A percentile compares a stretch with the other conserved stretches of the same genome.
Conservation (phyloP, 2,888 invertebrate genomes). For the Tenthredo notha region DNA sequence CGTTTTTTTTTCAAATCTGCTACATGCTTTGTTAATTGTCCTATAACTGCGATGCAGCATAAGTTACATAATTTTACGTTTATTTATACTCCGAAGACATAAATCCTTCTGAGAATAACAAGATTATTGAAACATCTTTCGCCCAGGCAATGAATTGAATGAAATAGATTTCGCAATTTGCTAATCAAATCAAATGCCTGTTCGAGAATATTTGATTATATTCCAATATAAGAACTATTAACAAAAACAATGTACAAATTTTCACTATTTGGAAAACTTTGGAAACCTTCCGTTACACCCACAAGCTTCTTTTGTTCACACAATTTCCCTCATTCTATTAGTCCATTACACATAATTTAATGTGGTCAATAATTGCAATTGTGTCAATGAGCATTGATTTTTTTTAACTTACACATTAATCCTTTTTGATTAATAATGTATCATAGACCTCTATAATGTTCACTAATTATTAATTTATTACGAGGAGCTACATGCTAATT, state of each 20-base stretch:
- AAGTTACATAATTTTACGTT: not conserved
- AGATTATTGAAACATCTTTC: not conserved
- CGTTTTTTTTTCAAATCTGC: not conserved
- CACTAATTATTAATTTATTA: constrained; percentile 49
- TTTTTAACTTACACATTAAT: constrained; percentile 27
- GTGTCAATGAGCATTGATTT: constrained; percentile 49
- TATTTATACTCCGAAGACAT: not conserved
- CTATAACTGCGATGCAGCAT: not conserved
- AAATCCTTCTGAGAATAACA: not conserved
- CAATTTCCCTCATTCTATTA: constrained; percentile 38
- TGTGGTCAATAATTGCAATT: constrained; percentile 41
- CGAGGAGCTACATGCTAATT: constrained; percentile 52
- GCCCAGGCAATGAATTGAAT: not conserved
- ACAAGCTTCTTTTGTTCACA: constrained; percentile 56
- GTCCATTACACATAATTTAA: constrained; percentile 41
- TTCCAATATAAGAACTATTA: not conserved
- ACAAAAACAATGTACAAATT: not conserved
- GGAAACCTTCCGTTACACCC: constrained; percentile 66
- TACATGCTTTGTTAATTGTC: not conserved
- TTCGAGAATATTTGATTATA: not conserved
- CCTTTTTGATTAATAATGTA: constrained; percentile 41
- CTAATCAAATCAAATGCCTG: not conserved
- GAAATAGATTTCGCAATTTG: not conserved
- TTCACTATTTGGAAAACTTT: not conserved
- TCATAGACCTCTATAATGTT: constrained; percentile 53